Percentiles rank a stretch among this genome's conserved stretches.
These are phyloP conservation scores for Brachystomella parvula DNA, from an alignment of 1,140 invertebrate genomes.

Conservation along the genomic window DNA sequence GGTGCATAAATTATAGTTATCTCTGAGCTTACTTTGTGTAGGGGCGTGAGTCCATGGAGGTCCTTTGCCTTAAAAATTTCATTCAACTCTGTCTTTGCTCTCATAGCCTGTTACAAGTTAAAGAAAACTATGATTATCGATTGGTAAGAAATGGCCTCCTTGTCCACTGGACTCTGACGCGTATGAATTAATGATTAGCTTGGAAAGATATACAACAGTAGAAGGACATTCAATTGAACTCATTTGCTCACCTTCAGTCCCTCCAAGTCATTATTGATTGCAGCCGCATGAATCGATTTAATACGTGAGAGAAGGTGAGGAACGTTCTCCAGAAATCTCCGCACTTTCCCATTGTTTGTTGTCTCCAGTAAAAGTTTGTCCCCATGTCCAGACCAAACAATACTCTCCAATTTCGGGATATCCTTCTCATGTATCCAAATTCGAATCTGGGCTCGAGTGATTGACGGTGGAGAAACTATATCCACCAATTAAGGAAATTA, in stretches of 20 bases:
- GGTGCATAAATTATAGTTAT: neutral
- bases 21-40: constrained; percentile 58
- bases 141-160: too few species aligned
- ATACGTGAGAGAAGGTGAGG: constrained; percentile 70
- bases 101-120: constrained; percentile 50
- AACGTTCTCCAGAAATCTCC: constrained; percentile 71
- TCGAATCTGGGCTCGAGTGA: constrained; percentile 42
- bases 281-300: constrained; percentile 67
- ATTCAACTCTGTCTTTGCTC: constrained; percentile 59
- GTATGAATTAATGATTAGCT: constrained; percentile 6
- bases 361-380: constrained; percentile 68
- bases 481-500: neutral
- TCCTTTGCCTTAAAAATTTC: constrained; percentile 70
- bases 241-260: constrained; percentile 38
- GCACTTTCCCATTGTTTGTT: constrained; percentile 68
- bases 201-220: neutral
- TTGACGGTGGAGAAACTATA: constrained; percentile 28
- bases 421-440: constrained; percentile 47
- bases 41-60: constrained; percentile 63
- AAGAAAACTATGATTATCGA: neutral
- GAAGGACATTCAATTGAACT: neutral
- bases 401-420: constrained; percentile 50
- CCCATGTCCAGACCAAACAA: constrained; percentile 80
- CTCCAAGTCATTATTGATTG: constrained; percentile 65
- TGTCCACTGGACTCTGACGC: neutral